These are phyloP conservation scores for Zosterops lateralis DNA, from an alignment of 2,113 vertebrate genomes.

Conservation along the genomic window DNA sequence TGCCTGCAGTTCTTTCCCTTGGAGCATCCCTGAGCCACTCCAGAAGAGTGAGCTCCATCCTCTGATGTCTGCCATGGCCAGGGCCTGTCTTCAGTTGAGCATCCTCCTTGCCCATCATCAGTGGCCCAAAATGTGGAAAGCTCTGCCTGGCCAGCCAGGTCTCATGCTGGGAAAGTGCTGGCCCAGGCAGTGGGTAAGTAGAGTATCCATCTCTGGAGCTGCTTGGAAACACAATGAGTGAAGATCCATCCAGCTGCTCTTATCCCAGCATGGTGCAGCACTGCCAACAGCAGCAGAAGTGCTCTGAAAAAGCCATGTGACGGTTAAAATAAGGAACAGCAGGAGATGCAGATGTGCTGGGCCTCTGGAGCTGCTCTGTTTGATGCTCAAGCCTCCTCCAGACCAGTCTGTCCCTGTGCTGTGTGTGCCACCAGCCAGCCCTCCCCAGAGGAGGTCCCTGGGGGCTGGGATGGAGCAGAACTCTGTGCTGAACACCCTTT, in stretches of 20 bases:
- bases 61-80: neutral
- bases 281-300: neutral
- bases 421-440: accelerated
- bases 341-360: neutral
- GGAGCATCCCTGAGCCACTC: neutral
- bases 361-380: neutral
- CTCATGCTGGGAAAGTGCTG: neutral
- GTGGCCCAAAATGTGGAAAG: neutral
- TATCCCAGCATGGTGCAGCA: neutral
- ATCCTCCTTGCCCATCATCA: accelerated
- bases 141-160: neutral
- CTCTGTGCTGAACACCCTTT: neutral
- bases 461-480: neutral
- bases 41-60: neutral
- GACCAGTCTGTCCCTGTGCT: neutral
- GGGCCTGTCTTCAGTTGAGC: neutral
- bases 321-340: neutral
- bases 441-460: neutral
- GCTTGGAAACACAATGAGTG: neutral
- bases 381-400: accelerated
- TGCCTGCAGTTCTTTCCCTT: neutral
- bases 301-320: neutral
- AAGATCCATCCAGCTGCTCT: neutral
- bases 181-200: neutral
- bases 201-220: neutral